phyloP scores from a whole-genome alignment of 37 sponge, comb jelly and placozoan genomes.

The Crambe crambe region DNA sequence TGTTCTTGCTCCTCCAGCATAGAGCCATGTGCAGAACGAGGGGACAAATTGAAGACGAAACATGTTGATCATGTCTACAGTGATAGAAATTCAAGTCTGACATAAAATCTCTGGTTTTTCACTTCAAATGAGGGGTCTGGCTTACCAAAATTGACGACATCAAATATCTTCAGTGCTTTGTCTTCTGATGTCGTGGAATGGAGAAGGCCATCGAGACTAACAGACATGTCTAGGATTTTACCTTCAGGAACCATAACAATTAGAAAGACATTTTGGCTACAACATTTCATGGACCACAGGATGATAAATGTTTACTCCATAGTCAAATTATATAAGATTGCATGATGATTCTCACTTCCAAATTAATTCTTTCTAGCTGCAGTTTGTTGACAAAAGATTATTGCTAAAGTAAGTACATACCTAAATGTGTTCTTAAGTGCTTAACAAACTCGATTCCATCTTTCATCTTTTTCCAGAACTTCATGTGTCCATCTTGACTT shows the following conservation, averaged over 20 bases:
- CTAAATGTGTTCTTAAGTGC: conserved; percentile 92
- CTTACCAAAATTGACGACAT: conserved; percentile 95
- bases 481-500: conserved; percentile 94
- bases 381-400: no score
- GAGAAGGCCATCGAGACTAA: conserved; percentile 80
- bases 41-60: conserved; percentile 81
- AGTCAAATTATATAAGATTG: no score
- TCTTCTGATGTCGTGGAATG: conserved; percentile 79
- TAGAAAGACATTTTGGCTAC: no score
- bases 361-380: no score
- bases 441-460: conserved; percentile 96
- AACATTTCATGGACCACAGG: no score
- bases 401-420: conserved; percentile 16
- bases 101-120: no score
- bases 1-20: conserved; percentile 61
- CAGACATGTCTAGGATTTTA: conserved; percentile 68
- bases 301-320: no score
- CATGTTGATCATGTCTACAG: conserved; percentile 98
- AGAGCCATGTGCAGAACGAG: conserved; percentile 80
- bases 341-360: no score
- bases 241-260: no score
- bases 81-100: no score
- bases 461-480: conserved; percentile 98
- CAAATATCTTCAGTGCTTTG: conserved; percentile 93
- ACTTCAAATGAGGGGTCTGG: no score